These are phyloP conservation scores for Psettodes erumei DNA, from an alignment of 2,113 vertebrate genomes.

Conservation along the genomic window DNA sequence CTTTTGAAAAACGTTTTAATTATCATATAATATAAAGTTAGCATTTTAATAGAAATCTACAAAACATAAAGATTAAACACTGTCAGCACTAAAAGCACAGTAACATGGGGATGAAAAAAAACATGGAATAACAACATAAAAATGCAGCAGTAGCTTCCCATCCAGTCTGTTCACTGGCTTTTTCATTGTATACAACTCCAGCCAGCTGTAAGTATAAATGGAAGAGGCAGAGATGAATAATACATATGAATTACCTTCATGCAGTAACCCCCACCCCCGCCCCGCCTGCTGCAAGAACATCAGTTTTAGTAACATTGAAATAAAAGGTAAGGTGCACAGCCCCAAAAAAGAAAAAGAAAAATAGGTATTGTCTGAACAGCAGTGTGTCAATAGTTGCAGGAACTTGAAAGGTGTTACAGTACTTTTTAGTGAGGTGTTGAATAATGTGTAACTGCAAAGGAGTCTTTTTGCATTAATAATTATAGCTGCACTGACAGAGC, in stretches of 20 bases:
- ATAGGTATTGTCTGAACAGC: conserved; percentile 26
- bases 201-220: conserved; percentile 70
- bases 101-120: conserved; percentile 23
- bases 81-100: not conserved
- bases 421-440: conserved; percentile 43
- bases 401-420: conserved; percentile 29
- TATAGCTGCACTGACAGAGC: not conserved
- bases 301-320: conserved; percentile 76
- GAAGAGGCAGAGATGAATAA: conserved; percentile 77
- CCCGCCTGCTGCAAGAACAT: conserved; percentile 63
- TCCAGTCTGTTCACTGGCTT: conserved; percentile 12
- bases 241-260: conserved; percentile 72
- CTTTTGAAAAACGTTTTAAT: no score
- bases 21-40: not conserved
- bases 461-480: conserved; percentile 5
- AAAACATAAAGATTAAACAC: not conserved
- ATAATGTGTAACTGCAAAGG: conserved; percentile 9
- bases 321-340: conserved; percentile 55
- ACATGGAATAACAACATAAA: conserved; percentile 41
- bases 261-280: conserved; percentile 23
- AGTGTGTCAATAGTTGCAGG: conserved; percentile 18
- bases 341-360: no score
- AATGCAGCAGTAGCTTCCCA: conserved; percentile 32
- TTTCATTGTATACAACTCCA: conserved; percentile 52
- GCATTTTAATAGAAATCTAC: not conserved